A percentile compares a stretch with the other conserved stretches of the same genome.
phyloP scores from a whole-genome alignment of 2,888 invertebrate species.

The Nymphalis urticae region DNA sequence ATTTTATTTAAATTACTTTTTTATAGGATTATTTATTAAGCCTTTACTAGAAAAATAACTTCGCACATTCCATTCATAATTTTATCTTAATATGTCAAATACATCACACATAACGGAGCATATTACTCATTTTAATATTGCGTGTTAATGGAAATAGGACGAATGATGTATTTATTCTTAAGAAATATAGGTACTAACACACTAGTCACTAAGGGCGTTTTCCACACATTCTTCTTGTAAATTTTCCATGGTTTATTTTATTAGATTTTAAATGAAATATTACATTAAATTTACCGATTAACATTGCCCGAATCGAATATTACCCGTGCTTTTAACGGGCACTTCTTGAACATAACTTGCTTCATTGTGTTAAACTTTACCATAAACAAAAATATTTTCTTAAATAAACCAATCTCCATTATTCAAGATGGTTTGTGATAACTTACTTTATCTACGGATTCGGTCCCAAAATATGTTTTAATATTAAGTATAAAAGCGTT shows the following conservation, averaged over 20 bases:
- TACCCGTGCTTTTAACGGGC: constrained; percentile 22
- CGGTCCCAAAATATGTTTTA: neutral
- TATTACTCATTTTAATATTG: constrained; percentile 17
- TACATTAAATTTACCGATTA: constrained; percentile 14
- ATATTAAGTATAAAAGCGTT: neutral
- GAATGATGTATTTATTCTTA: neutral
- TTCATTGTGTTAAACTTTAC: constrained; percentile 29
- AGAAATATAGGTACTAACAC: constrained; percentile 8
- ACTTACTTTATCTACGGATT: constrained; percentile 8
- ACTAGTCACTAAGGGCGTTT: neutral
- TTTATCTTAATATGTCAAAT: constrained; percentile 20
- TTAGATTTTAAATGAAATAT: neutral
- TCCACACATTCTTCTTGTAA: constrained; percentile 10
- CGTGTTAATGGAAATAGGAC: constrained; percentile 11
- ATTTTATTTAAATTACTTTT: neutral
- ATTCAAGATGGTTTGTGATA: constrained; percentile 1
- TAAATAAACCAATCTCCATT: constrained; percentile 23
- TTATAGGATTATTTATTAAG: neutral
- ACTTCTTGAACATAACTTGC: constrained; percentile 29
- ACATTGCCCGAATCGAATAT: constrained; percentile 16
- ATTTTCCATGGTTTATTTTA: neutral
- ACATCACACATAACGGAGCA: constrained; percentile 3
- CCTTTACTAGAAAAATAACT: constrained; percentile 13
- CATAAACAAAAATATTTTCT: constrained; percentile 34
- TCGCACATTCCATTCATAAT: constrained; percentile 2